These are phyloP conservation scores for Polyodon spathula DNA, from an alignment of 2,113 vertebrate genomes.

Conservation along the genomic window DNA sequence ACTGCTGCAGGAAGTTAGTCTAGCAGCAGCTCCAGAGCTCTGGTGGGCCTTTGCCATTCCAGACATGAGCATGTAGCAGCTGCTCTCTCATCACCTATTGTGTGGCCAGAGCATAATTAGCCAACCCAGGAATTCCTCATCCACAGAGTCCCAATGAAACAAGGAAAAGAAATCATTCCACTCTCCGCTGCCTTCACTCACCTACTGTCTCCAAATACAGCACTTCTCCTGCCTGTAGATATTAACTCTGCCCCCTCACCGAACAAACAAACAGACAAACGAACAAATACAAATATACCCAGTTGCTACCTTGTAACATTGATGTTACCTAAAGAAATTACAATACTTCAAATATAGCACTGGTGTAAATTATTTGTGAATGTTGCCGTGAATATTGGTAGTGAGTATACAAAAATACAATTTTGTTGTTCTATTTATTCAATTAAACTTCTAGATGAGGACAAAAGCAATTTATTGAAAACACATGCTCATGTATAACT, in stretches of 20 bases:
- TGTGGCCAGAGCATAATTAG: constrained; percentile 20
- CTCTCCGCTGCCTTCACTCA: not conserved
- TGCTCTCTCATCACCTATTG: constrained; percentile 30
- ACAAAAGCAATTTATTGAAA: not conserved
- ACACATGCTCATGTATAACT: too few relatives aligned
- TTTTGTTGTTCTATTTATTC: too few relatives aligned
- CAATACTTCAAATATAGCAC: too few relatives aligned
- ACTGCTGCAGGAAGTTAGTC: constrained; percentile 38
- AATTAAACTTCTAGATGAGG: too few relatives aligned
- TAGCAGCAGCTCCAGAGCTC: constrained; percentile 25
- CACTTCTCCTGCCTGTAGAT: not conserved
- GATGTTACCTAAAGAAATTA: too few relatives aligned
- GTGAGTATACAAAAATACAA: too few relatives aligned
- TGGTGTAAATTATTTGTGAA: too few relatives aligned
- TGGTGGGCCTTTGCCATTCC: constrained; percentile 25
- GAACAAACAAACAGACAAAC: too few relatives aligned
- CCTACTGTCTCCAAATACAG: not conserved
- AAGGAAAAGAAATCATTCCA: not conserved
- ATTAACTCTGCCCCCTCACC: too few relatives aligned
- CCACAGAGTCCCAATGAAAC: not conserved
- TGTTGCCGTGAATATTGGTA: too few relatives aligned
- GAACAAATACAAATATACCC: too few relatives aligned
- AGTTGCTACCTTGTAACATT: too few relatives aligned
- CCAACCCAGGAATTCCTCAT: constrained; percentile 25
- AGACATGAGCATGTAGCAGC: constrained; percentile 28